Percentiles rank a stretch among this genome's conserved stretches.
phyloP scores from a whole-genome alignment of 2,113 vertebrate species.

The Brachypteracias leptosomus region DNA sequence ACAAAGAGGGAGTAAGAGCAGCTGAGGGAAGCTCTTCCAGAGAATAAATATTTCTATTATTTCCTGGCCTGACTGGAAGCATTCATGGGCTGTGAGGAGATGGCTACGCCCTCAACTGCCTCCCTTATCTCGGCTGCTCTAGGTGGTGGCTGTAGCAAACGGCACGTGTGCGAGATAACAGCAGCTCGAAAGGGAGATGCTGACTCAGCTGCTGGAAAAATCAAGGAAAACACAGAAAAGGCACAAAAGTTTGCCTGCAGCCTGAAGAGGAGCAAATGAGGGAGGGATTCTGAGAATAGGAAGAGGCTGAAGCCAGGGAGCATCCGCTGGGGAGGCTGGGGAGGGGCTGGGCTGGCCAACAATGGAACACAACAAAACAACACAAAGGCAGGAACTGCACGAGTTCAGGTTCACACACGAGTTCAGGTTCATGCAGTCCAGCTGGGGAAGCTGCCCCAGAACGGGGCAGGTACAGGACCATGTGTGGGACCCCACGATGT shows the following conservation, averaged over 20 bases:
- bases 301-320: slow-evolving; percentile 36
- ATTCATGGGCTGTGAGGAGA: slow-evolving; percentile 34
- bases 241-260: slow-evolving; percentile 8
- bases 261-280: slow-evolving; percentile 29
- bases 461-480: background rate
- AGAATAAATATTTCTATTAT: slow-evolving; percentile 63
- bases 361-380: slow-evolving; percentile 41
- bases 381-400: slow-evolving; percentile 67
- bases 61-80: slow-evolving; percentile 45
- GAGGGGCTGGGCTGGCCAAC: background rate
- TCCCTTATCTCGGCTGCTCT: slow-evolving; percentile 36
- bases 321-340: slow-evolving; percentile 19
- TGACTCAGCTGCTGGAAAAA: slow-evolving; percentile 56
- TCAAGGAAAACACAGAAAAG: slow-evolving; percentile 29
- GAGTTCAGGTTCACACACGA: slow-evolving; percentile 53
- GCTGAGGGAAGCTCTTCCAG: slow-evolving; percentile 30
- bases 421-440: slow-evolving; percentile 39
- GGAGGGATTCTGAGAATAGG: slow-evolving; percentile 60
- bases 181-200: background rate
- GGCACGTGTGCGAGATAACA: background rate
- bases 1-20: slow-evolving; percentile 37
- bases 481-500: rapidly evolving
- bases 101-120: slow-evolving; percentile 32
- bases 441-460: background rate
- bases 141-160: slow-evolving; percentile 37